Evolutionary conservation across 2,888 invertebrate species (phyloP).

Genomic region (Tetranychus piercei): DNA sequence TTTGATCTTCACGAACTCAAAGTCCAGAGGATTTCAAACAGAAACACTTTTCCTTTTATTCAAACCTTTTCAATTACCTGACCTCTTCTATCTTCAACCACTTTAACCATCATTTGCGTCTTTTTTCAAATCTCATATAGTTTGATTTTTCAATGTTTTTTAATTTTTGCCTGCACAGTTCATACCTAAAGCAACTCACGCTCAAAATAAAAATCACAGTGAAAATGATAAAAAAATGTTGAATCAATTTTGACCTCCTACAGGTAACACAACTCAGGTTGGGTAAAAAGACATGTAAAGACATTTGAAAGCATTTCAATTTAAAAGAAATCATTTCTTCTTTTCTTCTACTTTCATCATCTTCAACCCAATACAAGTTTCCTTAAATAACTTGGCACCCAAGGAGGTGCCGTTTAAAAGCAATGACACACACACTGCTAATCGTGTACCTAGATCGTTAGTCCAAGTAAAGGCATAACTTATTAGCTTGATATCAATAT

Average conservation of each 20-base stretch:
- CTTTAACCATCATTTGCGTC: too few species aligned
- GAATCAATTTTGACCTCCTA: not conserved
- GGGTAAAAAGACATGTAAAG: not conserved
- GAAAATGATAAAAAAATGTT: not conserved
- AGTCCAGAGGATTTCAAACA: not conserved
- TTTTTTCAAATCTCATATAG: too few species aligned
- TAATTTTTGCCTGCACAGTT: too few species aligned
- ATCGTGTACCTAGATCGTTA: not conserved
- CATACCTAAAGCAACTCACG: not conserved
- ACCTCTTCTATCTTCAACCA: not conserved
- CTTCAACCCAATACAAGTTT: not conserved
- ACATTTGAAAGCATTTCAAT: not conserved
- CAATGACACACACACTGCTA: not conserved
- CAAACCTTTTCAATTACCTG: not conserved
- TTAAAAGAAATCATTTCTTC: not conserved
- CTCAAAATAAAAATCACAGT: not conserved
- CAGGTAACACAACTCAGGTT: not conserved
- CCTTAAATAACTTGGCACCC: not conserved
- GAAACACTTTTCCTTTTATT: not conserved
- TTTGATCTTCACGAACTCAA: not conserved
- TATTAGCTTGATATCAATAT: not conserved
- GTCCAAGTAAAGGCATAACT: not conserved
- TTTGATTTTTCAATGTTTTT: too few species aligned
- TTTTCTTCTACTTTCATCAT: not conserved
- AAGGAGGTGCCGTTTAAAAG: not conserved